Conservation (phyloP, 2,888 invertebrate genomes). For the Tanytarsus gracilentus region DNA sequence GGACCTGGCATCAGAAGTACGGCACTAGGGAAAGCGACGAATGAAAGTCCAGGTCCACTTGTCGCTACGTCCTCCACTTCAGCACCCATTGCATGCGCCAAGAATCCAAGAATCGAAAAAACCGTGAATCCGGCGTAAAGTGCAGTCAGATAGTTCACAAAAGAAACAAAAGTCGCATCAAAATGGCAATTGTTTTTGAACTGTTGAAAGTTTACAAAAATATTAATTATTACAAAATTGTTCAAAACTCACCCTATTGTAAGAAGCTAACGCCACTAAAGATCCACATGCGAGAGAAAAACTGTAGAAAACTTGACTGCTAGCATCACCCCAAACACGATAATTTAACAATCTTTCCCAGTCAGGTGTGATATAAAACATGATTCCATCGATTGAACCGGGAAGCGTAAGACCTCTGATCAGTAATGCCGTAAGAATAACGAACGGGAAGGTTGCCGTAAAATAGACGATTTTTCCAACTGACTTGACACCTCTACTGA, state of each 20-base stretch:
- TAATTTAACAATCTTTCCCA: slow-evolving; percentile 57
- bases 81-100: slow-evolving; percentile 56
- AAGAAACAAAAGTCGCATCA: slow-evolving; percentile 64
- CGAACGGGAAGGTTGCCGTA: slow-evolving; percentile 64
- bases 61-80: slow-evolving; percentile 56
- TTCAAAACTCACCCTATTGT: slow-evolving; percentile 44
- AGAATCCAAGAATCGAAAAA: slow-evolving; percentile 68
- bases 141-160: slow-evolving; percentile 62
- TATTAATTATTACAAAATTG: slow-evolving; percentile 7
- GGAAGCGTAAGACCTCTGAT: slow-evolving; percentile 54
- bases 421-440: slow-evolving; percentile 56
- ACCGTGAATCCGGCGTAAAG: slow-evolving; percentile 71
- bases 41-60: slow-evolving; percentile 63
- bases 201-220: slow-evolving; percentile 21
- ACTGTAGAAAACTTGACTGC: slow-evolving; percentile 76
- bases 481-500: slow-evolving; percentile 81
- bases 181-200: slow-evolving; percentile 63
- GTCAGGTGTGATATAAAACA: slow-evolving; percentile 63
- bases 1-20: slow-evolving; percentile 60
- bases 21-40: slow-evolving; percentile 69
- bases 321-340: slow-evolving; percentile 74
- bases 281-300: slow-evolving; percentile 68
- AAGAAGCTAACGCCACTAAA: slow-evolving; percentile 66
- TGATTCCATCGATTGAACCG: slow-evolving; percentile 62
- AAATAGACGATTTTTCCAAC: slow-evolving; percentile 79